Evolutionary conservation across 2,888 invertebrate species (phyloP).

Genomic region (Drosophila antonietae): DNA sequence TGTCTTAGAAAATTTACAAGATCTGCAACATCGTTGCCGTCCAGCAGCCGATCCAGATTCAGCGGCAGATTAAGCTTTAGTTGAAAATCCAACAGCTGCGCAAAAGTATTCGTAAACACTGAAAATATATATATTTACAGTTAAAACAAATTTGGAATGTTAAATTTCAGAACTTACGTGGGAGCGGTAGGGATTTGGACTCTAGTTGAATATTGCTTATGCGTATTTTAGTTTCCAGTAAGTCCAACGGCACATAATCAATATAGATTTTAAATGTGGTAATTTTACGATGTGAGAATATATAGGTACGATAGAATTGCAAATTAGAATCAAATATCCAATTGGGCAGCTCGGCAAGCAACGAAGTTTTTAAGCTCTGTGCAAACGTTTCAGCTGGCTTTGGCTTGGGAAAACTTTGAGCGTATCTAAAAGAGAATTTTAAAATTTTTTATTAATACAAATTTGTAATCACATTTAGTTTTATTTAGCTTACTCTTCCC

Average conservation of each 20-base stretch:
- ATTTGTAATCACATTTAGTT: too few species aligned
- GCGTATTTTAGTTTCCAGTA: conserved; percentile 47
- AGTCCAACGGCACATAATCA: conserved; percentile 54
- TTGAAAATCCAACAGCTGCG: conserved; percentile 70
- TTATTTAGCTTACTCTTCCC: conserved; percentile 28
- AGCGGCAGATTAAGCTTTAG: conserved; percentile 66
- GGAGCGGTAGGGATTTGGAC: neutral
- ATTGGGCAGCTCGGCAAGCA: conserved; percentile 46
- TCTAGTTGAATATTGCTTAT: conserved; percentile 37
- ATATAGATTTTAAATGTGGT: conserved; percentile 50
- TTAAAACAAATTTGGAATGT: neutral
- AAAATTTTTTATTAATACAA: neutral
- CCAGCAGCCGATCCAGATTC: conserved; percentile 43
- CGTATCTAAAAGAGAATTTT: conserved; percentile 9
- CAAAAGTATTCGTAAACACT: conserved; percentile 56
- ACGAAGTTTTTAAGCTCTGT: conserved; percentile 32
- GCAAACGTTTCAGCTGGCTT: conserved; percentile 31
- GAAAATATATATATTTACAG: neutral
- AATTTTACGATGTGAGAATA: conserved; percentile 52
- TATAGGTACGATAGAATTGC: conserved; percentile 41
- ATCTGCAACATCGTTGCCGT: conserved; percentile 41
- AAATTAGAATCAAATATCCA: conserved; percentile 76
- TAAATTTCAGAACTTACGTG: neutral
- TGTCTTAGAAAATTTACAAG: conserved; percentile 53
- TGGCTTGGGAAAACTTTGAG: neutral